Base-by-base conservation (phyloP, 2,888 invertebrate genomes). In the Pollenia amentaria region DNA sequence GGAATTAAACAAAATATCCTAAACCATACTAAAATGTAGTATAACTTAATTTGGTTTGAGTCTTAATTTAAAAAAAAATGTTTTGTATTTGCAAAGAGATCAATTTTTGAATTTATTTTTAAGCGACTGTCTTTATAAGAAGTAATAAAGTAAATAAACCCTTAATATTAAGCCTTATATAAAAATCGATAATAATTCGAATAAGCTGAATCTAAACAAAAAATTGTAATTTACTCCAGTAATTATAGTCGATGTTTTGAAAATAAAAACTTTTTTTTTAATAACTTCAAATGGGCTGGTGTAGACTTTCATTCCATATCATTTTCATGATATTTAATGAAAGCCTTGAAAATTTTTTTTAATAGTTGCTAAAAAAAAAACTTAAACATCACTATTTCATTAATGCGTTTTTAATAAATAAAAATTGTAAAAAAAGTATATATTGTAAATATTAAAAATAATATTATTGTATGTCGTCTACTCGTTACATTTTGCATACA, bases 201-300 rank as follows among this genome's bases (percentile, higher is more conserved):
- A 16, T 44, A 14, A 38, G 6, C 12, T 38, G 44, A 65, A 14
- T 9, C 6, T 48, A 29, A 6, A 60, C 1, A 2, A 65, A 67
- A 57, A 65, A 51, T 53, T 53, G 51, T 48, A 72, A 67, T 73
- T 48, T 76, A 46, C 18, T 76, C 42, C 57, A 76, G 60, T 77
- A 62, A 60, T 12, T 62, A 72, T n/a, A 67, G 16, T 48, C 51
- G 48, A 79, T 75, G 84, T 76, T 75, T 75, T n/a, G 11, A 42
- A 18, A 14, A 40, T 9, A 57, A 84, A 48, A 57, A 29, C 1
- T 3, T 6, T 29, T 29, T 29, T 29, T 29, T 29, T 57, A 84
- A n/a, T 67, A 88, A 48, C 14, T 42, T 51, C 40, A 81, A 84
- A 73, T 88, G 92, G 92, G 92, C 92, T 92, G 92, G 91, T 92